Evolutionary conservation across 2,113 vertebrate genomes (phyloP).

Genomic region (Oxygymnocypris stewartii): DNA sequence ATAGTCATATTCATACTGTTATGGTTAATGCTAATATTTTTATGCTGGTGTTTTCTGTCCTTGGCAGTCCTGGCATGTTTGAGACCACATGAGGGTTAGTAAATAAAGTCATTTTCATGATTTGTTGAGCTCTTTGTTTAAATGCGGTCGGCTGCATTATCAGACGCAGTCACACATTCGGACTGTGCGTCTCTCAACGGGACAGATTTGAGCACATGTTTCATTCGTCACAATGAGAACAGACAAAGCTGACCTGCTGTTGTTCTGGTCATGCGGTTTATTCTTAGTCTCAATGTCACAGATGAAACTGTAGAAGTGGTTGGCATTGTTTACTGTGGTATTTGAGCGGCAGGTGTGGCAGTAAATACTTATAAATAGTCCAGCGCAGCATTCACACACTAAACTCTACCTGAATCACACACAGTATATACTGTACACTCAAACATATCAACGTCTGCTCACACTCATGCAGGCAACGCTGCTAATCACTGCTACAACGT

Average conservation of each 20-base stretch:
- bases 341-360: conserved; percentile 71
- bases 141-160: too few species aligned
- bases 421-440: background rate
- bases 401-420: background rate
- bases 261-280: conserved; percentile 61
- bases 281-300: conserved; percentile 71
- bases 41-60: background rate
- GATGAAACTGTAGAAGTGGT: conserved; percentile 57
- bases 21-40: background rate
- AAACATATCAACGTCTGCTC: conserved; percentile 2
- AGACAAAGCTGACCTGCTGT: conserved; percentile 58
- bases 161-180: too few species aligned
- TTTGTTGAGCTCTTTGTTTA: background rate
- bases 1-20: background rate
- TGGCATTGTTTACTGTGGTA: conserved; percentile 71
- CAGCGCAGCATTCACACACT: conserved; percentile 13
- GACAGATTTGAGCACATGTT: background rate
- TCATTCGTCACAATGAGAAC: conserved; percentile 37
- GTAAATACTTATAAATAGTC: conserved; percentile 72
- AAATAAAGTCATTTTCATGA: background rate
- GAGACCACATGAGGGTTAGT: background rate
- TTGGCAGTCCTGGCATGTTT: background rate
- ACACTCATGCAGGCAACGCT: background rate
- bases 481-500: background rate
- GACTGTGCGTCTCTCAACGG: background rate